A percentile compares a stretch with the other conserved stretches of the same genome.
These are phyloP conservation scores for Bergia sp. DNA, from an alignment of 92 coral and sea anemone species.

Conservation along the genomic window DNA sequence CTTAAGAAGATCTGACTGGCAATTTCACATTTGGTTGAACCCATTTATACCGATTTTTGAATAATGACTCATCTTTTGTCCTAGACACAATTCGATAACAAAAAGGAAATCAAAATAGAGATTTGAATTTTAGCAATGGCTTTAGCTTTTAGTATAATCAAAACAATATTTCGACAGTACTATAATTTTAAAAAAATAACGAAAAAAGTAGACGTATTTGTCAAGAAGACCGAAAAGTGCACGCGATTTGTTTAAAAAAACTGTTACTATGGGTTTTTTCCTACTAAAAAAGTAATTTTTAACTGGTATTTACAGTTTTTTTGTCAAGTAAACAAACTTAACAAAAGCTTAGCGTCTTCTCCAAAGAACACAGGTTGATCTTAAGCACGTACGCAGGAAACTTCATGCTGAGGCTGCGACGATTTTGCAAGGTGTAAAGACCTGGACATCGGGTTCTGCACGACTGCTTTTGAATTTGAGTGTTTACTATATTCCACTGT, in stretches of 20 bases:
- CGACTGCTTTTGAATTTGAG: too few relatives aligned
- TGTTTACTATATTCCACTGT: too few relatives aligned
- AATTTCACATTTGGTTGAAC: background rate
- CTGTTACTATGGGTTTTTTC: background rate
- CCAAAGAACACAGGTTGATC: background rate
- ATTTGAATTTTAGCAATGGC: background rate
- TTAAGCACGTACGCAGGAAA: background rate
- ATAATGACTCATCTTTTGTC: background rate
- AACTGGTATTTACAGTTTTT: background rate
- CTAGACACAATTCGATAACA: slow-evolving; percentile 9
- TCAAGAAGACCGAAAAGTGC: background rate
- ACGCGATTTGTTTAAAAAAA: background rate
- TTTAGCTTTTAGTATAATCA: background rate
- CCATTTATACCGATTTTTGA: background rate
- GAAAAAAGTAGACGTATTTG: background rate
- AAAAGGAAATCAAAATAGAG: slow-evolving; percentile 11
- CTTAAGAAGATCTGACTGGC: background rate
- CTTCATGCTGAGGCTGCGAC: background rate
- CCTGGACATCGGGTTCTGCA: too few relatives aligned
- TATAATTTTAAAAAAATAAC: too few relatives aligned
- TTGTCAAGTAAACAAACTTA: too few relatives aligned
- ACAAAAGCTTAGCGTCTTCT: background rate
- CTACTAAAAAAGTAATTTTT: too few relatives aligned
- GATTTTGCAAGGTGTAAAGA: too few relatives aligned
- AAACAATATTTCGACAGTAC: background rate